Conservation (phyloP, 1,140 invertebrate genomes). For the Galleria mellonella region DNA sequence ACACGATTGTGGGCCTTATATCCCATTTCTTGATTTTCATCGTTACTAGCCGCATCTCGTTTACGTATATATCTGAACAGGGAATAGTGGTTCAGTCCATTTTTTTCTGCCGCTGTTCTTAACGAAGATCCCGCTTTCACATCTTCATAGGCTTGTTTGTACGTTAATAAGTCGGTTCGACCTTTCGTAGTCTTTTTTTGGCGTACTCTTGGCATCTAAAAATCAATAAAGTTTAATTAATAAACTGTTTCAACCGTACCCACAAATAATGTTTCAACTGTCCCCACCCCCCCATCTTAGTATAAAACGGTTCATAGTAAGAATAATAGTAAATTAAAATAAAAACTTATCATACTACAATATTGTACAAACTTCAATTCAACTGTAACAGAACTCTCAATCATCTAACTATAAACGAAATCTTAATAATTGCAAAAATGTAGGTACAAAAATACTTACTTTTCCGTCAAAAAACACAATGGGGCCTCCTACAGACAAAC, state of each 20-base stretch:
- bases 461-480: conserved; percentile 15
- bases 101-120: conserved; percentile 15
- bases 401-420: conserved; percentile 9
- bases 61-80: conserved; percentile 20
- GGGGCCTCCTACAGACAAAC: conserved; percentile 7
- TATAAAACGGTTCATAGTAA: no score
- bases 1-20: conserved; percentile 26
- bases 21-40: conserved; percentile 28
- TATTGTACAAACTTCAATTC: conserved; percentile 9
- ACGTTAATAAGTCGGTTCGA: conserved; percentile 2
- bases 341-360: no score
- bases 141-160: conserved; percentile 19
- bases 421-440: conserved; percentile 15
- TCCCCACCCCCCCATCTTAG: no score
- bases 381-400: conserved; percentile 6
- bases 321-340: no score
- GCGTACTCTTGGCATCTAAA: conserved; percentile 22
- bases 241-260: no score
- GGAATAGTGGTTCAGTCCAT: conserved; percentile 15
- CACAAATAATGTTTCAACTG: no score
- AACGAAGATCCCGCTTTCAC: conserved; percentile 18
- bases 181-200: conserved; percentile 14
- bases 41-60: conserved; percentile 9
- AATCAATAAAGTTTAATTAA: no score
- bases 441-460: conserved; percentile 13